phyloP scores from a whole-genome alignment of 2,113 vertebrate species.

The Thinocorus orbignyianus region DNA sequence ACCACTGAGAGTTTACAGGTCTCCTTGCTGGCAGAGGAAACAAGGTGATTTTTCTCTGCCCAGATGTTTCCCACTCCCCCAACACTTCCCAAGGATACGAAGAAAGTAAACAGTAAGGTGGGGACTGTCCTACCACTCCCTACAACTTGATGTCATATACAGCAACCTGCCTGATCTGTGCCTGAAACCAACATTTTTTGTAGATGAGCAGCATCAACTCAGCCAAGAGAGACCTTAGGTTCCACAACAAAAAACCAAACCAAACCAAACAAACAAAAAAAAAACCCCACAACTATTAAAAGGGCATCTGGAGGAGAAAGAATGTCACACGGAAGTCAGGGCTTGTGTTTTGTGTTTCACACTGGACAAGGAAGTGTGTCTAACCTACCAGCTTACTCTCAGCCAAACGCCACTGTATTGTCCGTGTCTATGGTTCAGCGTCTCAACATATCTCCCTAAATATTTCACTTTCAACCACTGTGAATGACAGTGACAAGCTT shows the following conservation, averaged over 20 bases:
- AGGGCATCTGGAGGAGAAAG: background rate
- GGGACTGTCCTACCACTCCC: background rate
- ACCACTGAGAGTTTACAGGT: background rate
- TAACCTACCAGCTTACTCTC: background rate
- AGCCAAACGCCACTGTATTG: background rate
- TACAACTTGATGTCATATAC: background rate
- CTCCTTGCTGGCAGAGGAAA: background rate
- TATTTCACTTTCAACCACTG: background rate
- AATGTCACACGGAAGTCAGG: background rate
- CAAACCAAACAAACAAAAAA: background rate
- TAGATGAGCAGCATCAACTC: background rate
- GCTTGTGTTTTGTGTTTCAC: background rate
- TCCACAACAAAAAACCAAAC: background rate
- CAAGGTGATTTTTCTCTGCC: background rate
- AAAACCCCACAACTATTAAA: background rate
- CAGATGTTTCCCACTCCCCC: background rate
- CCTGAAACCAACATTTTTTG: background rate
- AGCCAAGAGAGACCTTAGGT: background rate
- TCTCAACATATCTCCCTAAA: slow-evolving; percentile 1
- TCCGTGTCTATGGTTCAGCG: background rate
- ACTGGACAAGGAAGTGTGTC: background rate
- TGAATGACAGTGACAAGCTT: background rate
- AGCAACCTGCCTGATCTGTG: background rate
- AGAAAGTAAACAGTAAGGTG: background rate
- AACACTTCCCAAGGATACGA: accelerated